Evolutionary conservation across 2,888 invertebrate genomes (phyloP).

Genomic region (Erannis defoliaria): DNA sequence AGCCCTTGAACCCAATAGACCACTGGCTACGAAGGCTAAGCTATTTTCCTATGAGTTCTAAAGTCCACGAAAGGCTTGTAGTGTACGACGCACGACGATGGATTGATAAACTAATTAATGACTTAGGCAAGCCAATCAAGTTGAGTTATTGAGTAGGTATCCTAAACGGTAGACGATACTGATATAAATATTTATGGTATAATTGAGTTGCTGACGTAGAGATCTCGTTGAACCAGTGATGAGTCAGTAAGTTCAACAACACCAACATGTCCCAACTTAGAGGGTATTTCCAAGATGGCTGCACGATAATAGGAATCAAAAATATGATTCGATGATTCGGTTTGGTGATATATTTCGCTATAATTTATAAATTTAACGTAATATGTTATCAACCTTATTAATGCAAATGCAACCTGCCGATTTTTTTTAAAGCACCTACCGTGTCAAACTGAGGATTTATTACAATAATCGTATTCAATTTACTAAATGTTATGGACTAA

Average conservation of each 20-base stretch:
- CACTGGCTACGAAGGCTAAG: constrained; percentile 29
- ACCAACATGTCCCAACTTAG: not conserved
- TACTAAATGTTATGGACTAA: no score
- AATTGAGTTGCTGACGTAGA: constrained; percentile 5
- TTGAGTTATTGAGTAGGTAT: constrained; percentile 40
- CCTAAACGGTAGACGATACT: constrained; percentile 1
- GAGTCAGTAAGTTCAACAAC: not conserved
- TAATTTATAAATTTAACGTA: no score
- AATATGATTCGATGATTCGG: no score
- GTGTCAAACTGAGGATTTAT: no score
- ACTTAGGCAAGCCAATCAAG: constrained; percentile 50
- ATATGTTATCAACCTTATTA: no score
- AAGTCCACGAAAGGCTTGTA: constrained; percentile 53
- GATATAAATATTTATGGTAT: constrained; percentile 10
- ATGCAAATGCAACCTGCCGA: no score
- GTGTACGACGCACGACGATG: constrained; percentile 30
- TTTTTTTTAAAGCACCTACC: no score
- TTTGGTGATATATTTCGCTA: no score
- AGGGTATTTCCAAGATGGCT: not conserved
- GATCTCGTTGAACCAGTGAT: constrained; percentile 2
- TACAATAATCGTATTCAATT: no score
- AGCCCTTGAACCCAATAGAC: constrained; percentile 93
- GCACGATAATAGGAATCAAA: not conserved
- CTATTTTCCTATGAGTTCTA: constrained; percentile 74
- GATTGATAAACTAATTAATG: constrained; percentile 53